These are phyloP conservation scores for Tarsius wallacei DNA, from an alignment of 2,797 vertebrate genomes.

Conservation along the genomic window DNA sequence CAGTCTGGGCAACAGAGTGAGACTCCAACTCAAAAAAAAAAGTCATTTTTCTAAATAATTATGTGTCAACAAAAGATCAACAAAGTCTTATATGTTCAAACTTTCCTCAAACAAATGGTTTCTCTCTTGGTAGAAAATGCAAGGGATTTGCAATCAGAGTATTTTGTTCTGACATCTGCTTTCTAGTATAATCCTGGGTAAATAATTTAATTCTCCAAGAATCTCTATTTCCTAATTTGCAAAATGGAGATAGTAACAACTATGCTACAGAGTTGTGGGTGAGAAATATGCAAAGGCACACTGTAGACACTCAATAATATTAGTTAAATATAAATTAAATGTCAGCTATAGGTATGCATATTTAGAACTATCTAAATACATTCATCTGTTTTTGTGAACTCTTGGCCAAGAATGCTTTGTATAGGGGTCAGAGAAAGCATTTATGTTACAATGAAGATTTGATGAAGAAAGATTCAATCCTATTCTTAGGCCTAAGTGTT, in stretches of 20 bases:
- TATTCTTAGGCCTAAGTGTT: background rate
- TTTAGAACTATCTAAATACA: background rate
- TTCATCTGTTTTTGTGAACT: background rate
- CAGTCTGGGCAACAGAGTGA: too few relatives aligned
- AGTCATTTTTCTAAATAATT: constrained; percentile 50
- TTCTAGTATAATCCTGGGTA: background rate
- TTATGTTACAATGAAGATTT: background rate
- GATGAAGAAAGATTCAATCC: background rate
- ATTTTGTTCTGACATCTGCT: background rate
- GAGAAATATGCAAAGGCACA: background rate
- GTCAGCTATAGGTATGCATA: background rate
- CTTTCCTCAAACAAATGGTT: constrained; percentile 39
- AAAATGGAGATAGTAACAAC: background rate
- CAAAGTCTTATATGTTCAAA: background rate
- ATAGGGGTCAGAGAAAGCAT: background rate
- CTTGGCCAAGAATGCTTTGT: background rate
- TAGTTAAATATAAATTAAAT: constrained; percentile 16
- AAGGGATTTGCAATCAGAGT: background rate
- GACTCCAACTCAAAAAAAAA: too few relatives aligned
- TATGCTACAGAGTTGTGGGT: background rate
- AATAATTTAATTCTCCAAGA: background rate
- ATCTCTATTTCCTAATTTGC: background rate
- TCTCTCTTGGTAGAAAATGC: background rate
- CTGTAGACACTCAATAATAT: background rate
- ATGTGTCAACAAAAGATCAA: background rate